Conservation (phyloP, 2,888 invertebrate genomes). For the Melieria picta region DNA sequence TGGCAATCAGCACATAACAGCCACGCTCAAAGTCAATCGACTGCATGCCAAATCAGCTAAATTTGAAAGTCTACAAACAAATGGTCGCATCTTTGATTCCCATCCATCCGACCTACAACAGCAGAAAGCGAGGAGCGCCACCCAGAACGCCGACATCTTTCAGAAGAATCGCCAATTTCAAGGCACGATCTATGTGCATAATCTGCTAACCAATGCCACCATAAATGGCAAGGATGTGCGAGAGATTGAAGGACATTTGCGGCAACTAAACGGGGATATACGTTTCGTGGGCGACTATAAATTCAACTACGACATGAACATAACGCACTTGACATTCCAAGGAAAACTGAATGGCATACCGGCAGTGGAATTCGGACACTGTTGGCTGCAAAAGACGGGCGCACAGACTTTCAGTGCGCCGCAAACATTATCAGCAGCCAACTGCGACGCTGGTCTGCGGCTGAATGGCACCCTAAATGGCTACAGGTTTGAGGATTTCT, state of each 20-base stretch:
- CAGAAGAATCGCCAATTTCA: constrained; percentile 48
- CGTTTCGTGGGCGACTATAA: constrained; percentile 58
- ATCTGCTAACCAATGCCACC: constrained; percentile 56
- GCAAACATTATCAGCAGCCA: constrained; percentile 52
- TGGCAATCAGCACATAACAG: constrained; percentile 49
- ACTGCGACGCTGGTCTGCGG: constrained; percentile 45
- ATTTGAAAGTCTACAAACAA: constrained; percentile 50
- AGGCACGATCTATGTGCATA: constrained; percentile 60
- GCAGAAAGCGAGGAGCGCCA: neutral
- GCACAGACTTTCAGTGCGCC: constrained; percentile 60
- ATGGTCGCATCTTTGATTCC: constrained; percentile 50
- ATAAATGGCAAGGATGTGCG: constrained; percentile 52
- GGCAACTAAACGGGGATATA: constrained; percentile 56
- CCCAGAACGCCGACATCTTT: constrained; percentile 45
- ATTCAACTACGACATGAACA: constrained; percentile 55
- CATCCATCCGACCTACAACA: constrained; percentile 29
- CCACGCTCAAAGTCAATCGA: constrained; percentile 46
- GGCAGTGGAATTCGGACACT: constrained; percentile 62
- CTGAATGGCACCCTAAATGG: constrained; percentile 64
- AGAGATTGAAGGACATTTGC: constrained; percentile 53
- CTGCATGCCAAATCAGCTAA: constrained; percentile 43
- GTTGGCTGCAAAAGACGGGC: constrained; percentile 62
- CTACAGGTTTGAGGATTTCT: constrained; percentile 65
- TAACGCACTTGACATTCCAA: constrained; percentile 64
- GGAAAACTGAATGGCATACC: constrained; percentile 65